Evolutionary conservation across 2,888 invertebrate genomes (phyloP).

Genomic region (Serripes groenlandicus): DNA sequence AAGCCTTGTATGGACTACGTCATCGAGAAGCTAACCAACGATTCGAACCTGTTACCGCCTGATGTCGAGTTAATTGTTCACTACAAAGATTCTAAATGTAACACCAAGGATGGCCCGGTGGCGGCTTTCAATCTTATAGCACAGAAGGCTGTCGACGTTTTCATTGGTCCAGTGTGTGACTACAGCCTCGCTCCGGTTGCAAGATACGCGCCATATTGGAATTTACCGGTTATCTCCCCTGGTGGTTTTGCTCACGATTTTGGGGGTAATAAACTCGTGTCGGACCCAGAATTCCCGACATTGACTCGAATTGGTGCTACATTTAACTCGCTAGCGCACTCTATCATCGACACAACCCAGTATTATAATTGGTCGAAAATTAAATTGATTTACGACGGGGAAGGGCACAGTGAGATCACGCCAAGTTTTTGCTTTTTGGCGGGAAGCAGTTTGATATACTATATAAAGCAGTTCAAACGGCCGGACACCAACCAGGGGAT

Average conservation of each 20-base stretch:
- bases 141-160: slow-evolving; percentile 73
- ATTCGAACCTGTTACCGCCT: slow-evolving; percentile 51
- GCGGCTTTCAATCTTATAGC: slow-evolving; percentile 80
- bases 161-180: slow-evolving; percentile 84
- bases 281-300: slow-evolving; percentile 65
- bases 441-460: slow-evolving; percentile 90
- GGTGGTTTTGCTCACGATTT: slow-evolving; percentile 85
- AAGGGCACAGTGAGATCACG: slow-evolving; percentile 90
- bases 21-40: slow-evolving; percentile 65
- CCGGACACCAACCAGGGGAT: slow-evolving; percentile 26
- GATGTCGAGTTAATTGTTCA: slow-evolving; percentile 59
- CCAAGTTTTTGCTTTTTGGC: slow-evolving; percentile 92
- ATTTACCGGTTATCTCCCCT: slow-evolving; percentile 94
- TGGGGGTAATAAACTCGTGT: slow-evolving; percentile 67
- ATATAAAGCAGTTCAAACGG: slow-evolving; percentile 86
- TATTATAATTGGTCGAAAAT: slow-evolving; percentile 70
- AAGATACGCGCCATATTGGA: slow-evolving; percentile 95
- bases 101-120: slow-evolving; percentile 75
- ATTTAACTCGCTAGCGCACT: slow-evolving; percentile 68
- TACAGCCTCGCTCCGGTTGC: slow-evolving; percentile 95
- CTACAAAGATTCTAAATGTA: slow-evolving; percentile 79
- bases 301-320: slow-evolving; percentile 79
- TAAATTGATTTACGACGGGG: slow-evolving; percentile 92
- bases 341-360: slow-evolving; percentile 54
- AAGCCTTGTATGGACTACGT: slow-evolving; percentile 75